Evolutionary conservation across 2,797 vertebrate genomes (phyloP), one percentile per base, ranked within the genome.

Genomic region (Natrix natrix): DNA sequence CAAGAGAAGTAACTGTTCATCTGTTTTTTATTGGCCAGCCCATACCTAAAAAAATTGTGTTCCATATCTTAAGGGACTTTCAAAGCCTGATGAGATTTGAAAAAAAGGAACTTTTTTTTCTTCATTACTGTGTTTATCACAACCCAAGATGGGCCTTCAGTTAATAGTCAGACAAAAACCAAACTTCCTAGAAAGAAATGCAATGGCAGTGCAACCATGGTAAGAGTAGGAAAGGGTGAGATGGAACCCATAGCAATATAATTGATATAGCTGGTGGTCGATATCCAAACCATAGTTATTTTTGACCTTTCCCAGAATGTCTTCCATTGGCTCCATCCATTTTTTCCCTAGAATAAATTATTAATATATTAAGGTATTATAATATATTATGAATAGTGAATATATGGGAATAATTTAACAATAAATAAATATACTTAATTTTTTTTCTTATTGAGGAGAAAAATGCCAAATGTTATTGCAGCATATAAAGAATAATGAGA

Each of bases 361-460:
- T 60, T 8, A 60, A 60, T 60, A 60, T 2, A 60, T 24, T 60
- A 60, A 24, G 59, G 59, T 60, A 60, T 60, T 60, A 60, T 60
- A 24, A 60, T 60, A 20, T 60, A 60, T 86, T 57, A 6, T 88
- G 1, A 61, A 74, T 52, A 57, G 8, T 83, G 87, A 93, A 94
- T 91, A 52, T 20, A 63, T 56, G 26, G 20, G 17, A 86, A 66
- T 52, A 16, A 22, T 60, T 52, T 93, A 92, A 54, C 54, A 59
- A 94, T 2, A 0, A 92, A 92, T 55, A 24, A 54, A 91, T 78
- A 37, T 24, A n/a, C 7, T n/a, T 6, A 56, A 55, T 48, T 48
- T 32, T 91, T 91, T 37, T 22, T 88, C 94, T 95, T 69, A 56
- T 74, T 93, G 59, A 93, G 91, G 37, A 88, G 28, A 43, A 48